Base-by-base conservation (phyloP, 2,113 vertebrate genomes). In the Gorilla gorilla region DNA sequence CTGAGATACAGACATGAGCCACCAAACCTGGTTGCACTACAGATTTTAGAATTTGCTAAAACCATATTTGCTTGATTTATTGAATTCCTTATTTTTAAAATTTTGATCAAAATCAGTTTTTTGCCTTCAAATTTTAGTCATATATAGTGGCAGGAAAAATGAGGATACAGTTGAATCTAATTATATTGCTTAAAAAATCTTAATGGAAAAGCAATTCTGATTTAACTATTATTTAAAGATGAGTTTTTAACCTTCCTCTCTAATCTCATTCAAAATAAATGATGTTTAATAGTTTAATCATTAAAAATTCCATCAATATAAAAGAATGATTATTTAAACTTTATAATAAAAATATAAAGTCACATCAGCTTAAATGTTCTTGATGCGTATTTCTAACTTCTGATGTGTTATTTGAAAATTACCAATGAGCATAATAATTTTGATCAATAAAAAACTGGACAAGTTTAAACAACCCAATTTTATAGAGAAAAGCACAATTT, bases 211-310 rank as follows among this genome's bases (percentile, higher is more conserved):
- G 64, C 55, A 57, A 43, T 38, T 61, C n/a, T 48, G 1, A 32
- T 35, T 40, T 76, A 76, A 45, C 23, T 17, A 35, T 84, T 40
- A 40, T 40, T 40, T 50, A 79, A 79, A 79, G 45, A 79, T 35
- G 17, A 5, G 25, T 76, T 7, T 55, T 11, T 48, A 52, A n/a
- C 9, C 3, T 79, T 79, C 14, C 9, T 80, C 32, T 55, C 79
- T 40, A 89, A 45, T 70, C 6, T 90, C 57, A 78, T 22, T 59
- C 50, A 91, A 93, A 96, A 61, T 68, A 90, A 55, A 88, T 89
- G 35, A 55, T 20, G 6, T 76, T 79, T 86, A 57, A 92, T 83
- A 87, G 25, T 70, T 66, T 83, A 87, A 72, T 72, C n/a, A 52
- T 89, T 22, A 16, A 66, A 90, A 45, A 43, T 32, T 55, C 20